These are phyloP conservation scores for Drosophila setosimentum DNA, from an alignment of 2,888 invertebrate genomes.

Conservation along the genomic window DNA sequence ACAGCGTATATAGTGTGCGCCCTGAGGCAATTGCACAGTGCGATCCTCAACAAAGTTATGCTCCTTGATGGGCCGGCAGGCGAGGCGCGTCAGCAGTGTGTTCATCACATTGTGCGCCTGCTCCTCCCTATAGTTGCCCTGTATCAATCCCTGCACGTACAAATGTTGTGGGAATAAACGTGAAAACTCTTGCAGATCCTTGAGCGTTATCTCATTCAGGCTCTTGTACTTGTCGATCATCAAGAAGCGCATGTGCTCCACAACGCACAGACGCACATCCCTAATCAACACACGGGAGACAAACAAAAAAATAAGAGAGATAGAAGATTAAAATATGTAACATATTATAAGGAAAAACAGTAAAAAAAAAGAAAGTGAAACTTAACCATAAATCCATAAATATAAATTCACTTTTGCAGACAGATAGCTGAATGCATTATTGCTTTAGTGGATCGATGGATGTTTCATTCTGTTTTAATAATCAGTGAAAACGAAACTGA, in stretches of 20 bases:
- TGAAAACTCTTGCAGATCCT: constrained; percentile 88
- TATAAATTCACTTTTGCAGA: background rate
- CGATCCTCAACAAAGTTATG: constrained; percentile 86
- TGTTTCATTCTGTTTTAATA: background rate
- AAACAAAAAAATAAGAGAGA: background rate
- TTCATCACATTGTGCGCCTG: constrained; percentile 88
- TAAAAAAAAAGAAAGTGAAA: background rate
- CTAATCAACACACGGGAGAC: constrained; percentile 83
- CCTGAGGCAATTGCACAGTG: constrained; percentile 89
- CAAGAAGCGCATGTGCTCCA: constrained; percentile 89
- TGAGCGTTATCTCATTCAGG: constrained; percentile 86
- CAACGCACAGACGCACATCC: constrained; percentile 89
- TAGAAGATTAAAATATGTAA: background rate
- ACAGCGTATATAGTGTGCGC: constrained; percentile 89
- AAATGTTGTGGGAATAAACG: constrained; percentile 87
- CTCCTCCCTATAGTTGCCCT: constrained; percentile 91
- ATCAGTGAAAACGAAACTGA: too few relatives aligned
- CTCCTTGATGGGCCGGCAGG: constrained; percentile 85
- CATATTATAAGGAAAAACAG: background rate
- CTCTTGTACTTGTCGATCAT: constrained; percentile 89
- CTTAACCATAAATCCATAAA: too few relatives aligned
- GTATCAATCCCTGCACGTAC: constrained; percentile 91
- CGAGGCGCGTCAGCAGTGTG: constrained; percentile 87
- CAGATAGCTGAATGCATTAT: background rate
- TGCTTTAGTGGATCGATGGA: background rate